Evolutionary conservation across 2,797 vertebrate species (phyloP).

Genomic region (Podarcis siculus): DNA sequence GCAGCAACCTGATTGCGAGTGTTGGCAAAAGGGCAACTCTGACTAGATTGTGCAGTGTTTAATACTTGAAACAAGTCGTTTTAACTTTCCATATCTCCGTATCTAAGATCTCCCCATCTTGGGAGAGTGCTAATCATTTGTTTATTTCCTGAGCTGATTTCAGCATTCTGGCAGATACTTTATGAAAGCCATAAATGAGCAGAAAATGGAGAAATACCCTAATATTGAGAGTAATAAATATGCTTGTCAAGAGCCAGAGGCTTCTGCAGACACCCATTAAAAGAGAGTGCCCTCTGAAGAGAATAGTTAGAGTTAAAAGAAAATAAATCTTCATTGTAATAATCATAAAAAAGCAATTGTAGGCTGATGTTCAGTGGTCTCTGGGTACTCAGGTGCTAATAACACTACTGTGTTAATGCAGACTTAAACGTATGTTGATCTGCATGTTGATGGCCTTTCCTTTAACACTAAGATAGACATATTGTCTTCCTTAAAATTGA

Average conservation of each 20-base stretch:
- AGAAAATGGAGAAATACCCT: constrained; percentile 60
- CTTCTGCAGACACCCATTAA: constrained; percentile 54
- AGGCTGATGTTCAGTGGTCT: constrained; percentile 44
- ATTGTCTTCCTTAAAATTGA: constrained; percentile 43
- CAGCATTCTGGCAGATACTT: constrained; percentile 67
- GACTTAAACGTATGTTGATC: constrained; percentile 50
- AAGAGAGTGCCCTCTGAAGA: constrained; percentile 60
- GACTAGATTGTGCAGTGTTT: neutral
- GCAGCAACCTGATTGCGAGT: neutral
- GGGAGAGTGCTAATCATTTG: constrained; percentile 47
- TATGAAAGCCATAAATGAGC: constrained; percentile 65
- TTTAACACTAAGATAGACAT: constrained; percentile 40
- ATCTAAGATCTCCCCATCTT: constrained; percentile 40
- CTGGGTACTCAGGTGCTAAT: constrained; percentile 62
- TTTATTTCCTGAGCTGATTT: constrained; percentile 60
- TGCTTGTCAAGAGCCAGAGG: constrained; percentile 51
- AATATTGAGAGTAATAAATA: constrained; percentile 70
- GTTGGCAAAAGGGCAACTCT: neutral
- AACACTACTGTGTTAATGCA: constrained; percentile 62
- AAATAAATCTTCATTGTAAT: constrained; percentile 70
- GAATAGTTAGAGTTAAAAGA: constrained; percentile 60
- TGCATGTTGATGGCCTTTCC: constrained; percentile 54
- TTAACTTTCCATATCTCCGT: constrained; percentile 30
- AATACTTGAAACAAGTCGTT: constrained; percentile 24
- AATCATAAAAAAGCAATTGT: constrained; percentile 69